A percentile compares a stretch with the other conserved stretches of the same genome.
Evolutionary conservation across 2,113 vertebrate species (phyloP).

Genomic region (Mormyrus iriodes): DNA sequence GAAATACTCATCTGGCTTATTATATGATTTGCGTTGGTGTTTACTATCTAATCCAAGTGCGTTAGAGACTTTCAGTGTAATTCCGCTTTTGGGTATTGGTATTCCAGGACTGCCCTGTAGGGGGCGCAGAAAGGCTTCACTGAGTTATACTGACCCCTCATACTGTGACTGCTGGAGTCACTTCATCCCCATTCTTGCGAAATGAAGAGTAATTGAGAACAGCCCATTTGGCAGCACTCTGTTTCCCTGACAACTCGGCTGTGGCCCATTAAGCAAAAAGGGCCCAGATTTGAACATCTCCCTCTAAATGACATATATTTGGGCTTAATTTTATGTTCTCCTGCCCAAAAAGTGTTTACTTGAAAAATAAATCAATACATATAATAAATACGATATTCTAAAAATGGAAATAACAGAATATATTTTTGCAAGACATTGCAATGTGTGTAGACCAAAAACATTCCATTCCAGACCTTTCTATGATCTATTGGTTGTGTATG

Average conservation of each 20-base stretch:
- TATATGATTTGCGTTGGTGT: neutral
- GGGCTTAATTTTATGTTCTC: neutral
- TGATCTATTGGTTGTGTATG: neutral
- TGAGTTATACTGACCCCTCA: neutral
- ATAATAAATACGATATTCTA: neutral
- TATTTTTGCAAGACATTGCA: neutral
- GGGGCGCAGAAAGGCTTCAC: conserved; percentile 3
- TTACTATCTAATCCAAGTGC: neutral
- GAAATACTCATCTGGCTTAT: neutral
- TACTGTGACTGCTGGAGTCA: neutral
- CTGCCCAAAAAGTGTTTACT: neutral
- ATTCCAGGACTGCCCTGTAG: conserved; percentile 13
- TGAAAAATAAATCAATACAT: neutral
- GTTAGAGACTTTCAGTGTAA: neutral
- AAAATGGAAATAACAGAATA: neutral
- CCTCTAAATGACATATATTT: neutral
- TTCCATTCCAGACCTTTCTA: neutral
- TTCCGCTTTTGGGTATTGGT: neutral
- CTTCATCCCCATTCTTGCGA: neutral
- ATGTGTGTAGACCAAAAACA: neutral
- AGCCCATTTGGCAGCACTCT: neutral
- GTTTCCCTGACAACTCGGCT: neutral
- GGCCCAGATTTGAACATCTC: neutral
- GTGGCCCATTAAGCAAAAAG: neutral
- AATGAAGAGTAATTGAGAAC: neutral